Conservation (phyloP, 2,113 vertebrate species). For the Anser brachyrhynchus region DNA sequence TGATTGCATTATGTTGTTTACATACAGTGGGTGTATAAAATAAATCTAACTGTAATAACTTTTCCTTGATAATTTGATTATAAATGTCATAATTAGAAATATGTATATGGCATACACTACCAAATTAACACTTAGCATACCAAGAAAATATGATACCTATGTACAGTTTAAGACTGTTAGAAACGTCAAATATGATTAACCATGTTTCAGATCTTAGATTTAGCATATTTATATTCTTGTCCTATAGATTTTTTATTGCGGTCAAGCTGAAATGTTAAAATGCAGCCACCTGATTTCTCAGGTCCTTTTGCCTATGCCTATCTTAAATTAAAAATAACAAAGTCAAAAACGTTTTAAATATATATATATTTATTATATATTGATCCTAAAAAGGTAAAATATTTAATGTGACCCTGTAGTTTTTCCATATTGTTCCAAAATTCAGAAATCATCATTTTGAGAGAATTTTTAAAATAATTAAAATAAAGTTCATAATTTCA, state of each 20-base stretch:
- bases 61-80: not conserved
- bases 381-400: not conserved
- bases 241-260: not conserved
- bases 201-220: not conserved
- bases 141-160: not conserved
- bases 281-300: not conserved
- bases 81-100: conserved; percentile 6
- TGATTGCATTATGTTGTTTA: conserved; percentile 20
- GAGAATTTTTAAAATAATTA: not conserved
- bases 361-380: not conserved
- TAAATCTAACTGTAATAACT: not conserved
- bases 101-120: not conserved
- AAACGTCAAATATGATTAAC: not conserved
- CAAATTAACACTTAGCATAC: conserved; percentile 17
- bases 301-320: not conserved
- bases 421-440: not conserved
- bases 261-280: not conserved
- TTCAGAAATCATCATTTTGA: not conserved
- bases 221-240: not conserved
- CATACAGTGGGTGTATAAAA: not conserved
- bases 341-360: not conserved
- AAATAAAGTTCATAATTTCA: not conserved
- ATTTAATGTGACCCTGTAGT: not conserved
- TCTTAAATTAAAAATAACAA: not conserved
- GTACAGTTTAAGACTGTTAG: not conserved